These are phyloP conservation scores for Neosilurus mollespiculum DNA, from an alignment of 2,797 vertebrate species.

Conservation along the genomic window DNA sequence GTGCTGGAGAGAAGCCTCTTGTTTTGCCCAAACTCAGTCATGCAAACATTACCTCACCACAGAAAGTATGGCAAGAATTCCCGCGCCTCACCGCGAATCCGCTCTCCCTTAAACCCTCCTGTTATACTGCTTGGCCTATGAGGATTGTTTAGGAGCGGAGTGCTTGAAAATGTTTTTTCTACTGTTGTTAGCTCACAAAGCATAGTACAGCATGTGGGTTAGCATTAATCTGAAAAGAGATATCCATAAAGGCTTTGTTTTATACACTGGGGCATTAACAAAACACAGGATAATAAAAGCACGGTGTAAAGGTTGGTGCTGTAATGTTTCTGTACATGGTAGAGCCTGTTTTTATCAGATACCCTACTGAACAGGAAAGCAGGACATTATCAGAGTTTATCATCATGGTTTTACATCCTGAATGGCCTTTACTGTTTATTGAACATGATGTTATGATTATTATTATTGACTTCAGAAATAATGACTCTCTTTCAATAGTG, in stretches of 20 bases:
- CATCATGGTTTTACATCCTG: background rate
- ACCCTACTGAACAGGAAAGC: background rate
- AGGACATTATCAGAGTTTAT: background rate
- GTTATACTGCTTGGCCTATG: slow-evolving; percentile 68
- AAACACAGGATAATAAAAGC: slow-evolving; percentile 65
- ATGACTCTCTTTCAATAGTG: background rate
- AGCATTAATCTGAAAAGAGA: no score
- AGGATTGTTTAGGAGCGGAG: slow-evolving; percentile 60
- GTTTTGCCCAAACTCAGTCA: slow-evolving; percentile 72
- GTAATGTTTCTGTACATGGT: slow-evolving; percentile 13
- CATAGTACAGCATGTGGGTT: slow-evolving; percentile 54
- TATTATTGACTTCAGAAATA: slow-evolving; percentile 27
- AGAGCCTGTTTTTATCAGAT: slow-evolving; percentile 21
- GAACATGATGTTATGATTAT: background rate
- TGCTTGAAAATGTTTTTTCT: slow-evolving; percentile 70
- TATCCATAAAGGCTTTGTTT: slow-evolving; percentile 66
- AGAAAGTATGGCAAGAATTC: slow-evolving; percentile 72
- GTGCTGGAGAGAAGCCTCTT: slow-evolving; percentile 47
- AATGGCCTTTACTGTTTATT: background rate
- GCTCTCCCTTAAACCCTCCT: slow-evolving; percentile 69
- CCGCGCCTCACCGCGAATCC: slow-evolving; percentile 65
- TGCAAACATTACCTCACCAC: slow-evolving; percentile 64
- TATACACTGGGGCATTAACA: slow-evolving; percentile 66
- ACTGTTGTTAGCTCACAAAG: slow-evolving; percentile 62
- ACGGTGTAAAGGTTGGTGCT: slow-evolving; percentile 42